Conservation (phyloP, 2,888 invertebrate species). For the Cyclophora punctaria region DNA sequence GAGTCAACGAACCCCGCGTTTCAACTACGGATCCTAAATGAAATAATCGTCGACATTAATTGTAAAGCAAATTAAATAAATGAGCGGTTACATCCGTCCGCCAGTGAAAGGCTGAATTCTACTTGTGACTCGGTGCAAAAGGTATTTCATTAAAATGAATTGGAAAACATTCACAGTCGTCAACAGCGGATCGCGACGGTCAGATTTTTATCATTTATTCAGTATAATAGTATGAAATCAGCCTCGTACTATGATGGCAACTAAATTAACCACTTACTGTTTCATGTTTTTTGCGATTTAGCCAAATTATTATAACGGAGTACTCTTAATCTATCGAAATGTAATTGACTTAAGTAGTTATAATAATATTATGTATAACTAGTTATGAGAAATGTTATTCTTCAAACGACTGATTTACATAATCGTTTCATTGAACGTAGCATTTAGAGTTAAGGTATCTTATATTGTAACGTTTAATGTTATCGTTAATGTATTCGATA, state of each 20-base stretch:
- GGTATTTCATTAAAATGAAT: constrained; percentile 23
- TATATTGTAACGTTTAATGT: constrained; percentile 31
- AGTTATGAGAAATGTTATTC: constrained; percentile 39
- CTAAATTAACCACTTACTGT: constrained; percentile 12
- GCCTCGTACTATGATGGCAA: too few species aligned
- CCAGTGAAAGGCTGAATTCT: constrained; percentile 38
- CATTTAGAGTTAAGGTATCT: constrained; percentile 33
- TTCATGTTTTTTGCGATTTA: constrained; percentile 4
- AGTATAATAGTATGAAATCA: too few species aligned
- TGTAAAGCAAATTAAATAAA: constrained; percentile 26
- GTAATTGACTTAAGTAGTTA: constrained; percentile 4
- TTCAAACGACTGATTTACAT: constrained; percentile 64
- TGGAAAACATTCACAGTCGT: constrained; percentile 3
- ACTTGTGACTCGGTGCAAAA: constrained; percentile 22
- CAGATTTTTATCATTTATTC: too few species aligned
- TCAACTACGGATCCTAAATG: neutral
- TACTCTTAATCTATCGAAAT: neutral
- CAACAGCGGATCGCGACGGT: too few species aligned
- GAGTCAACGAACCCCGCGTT: neutral
- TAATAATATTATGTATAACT: constrained; percentile 10
- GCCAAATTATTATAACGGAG: neutral
- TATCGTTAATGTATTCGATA: constrained; percentile 21
- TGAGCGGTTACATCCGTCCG: constrained; percentile 46
- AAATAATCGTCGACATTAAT: constrained; percentile 13
- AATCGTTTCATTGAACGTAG: constrained; percentile 48